Conservation (phyloP, 2,113 vertebrate genomes). For the Mustela lutreola region DNA sequence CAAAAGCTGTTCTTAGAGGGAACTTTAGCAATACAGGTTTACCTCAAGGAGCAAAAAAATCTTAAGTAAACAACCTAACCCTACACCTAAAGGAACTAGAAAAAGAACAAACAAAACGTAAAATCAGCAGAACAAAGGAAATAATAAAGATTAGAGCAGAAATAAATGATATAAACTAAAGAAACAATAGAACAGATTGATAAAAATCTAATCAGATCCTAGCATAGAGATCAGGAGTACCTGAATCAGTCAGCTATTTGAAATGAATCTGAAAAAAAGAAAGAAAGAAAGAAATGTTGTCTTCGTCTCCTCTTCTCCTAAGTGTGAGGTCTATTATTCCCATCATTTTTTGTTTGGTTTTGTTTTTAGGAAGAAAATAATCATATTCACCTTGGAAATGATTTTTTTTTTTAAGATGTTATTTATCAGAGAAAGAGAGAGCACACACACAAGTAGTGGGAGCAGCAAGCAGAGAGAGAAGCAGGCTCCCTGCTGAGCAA, state of each 20-base stretch:
- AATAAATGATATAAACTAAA: neutral
- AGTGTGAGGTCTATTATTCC: neutral
- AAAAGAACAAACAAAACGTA: neutral
- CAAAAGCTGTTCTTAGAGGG: neutral
- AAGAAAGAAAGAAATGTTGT: neutral
- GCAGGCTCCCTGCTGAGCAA: too few species aligned
- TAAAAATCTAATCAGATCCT: neutral
- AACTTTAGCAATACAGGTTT: neutral
- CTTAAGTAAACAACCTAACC: neutral
- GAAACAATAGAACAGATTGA: neutral
- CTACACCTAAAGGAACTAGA: neutral
- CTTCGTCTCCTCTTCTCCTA: neutral
- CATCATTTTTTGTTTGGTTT: slow-evolving; percentile 5
- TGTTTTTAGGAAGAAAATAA: slow-evolving; percentile 48
- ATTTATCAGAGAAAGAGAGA: too few species aligned
- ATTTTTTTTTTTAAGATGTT: neutral
- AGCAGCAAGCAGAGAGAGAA: too few species aligned
- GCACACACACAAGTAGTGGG: too few species aligned
- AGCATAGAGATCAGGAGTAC: neutral
- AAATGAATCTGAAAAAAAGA: neutral
- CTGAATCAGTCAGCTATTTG: neutral
- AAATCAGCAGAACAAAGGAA: neutral
- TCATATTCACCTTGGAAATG: slow-evolving; percentile 32
- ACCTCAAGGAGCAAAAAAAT: neutral
- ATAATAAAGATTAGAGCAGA: neutral